Base-by-base conservation (phyloP, 2,888 invertebrate species). In the Flexamia atlantica region DNA sequence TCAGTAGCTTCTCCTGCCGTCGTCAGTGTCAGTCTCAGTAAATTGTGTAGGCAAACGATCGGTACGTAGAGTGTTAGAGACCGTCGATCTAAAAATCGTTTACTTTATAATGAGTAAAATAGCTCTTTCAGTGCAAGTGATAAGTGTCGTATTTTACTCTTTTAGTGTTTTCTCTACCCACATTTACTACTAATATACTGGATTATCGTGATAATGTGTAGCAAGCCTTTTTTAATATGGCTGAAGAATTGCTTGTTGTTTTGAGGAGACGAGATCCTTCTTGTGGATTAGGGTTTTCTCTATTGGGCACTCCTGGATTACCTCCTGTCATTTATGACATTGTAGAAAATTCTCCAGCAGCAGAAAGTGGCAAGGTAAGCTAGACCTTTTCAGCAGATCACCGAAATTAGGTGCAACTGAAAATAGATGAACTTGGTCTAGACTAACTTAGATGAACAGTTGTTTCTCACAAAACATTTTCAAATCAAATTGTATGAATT, bases 261-360 rank as follows among this genome's bases (percentile, higher is more conserved):
- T 93, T 97, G 91, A 95, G 94, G 92, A 95, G 96, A 90, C 95
- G 95, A 93, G 96, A 96, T 92, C 87, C 88, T 57, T 86, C 87
- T 42, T 87, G 86, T 86, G 97, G 97, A 90, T 96, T 97, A 90
- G 97, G 97, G 89, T 97, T 97, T 93, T 97, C 97, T 89, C 92
- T 97, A 89, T 93, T 97, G 90, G 97, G 97, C 88, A 96, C 96
- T 91, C 96, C 96, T 90, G 97, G 97, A 91, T 94, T 97, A 91
- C 97, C 97, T 90, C 97, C 97, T 90, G 96, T 97, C 90, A 97
- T 97, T 91, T 97, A 97, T 92, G 95, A 97, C 92, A 97, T 97
- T 90, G 94, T 97, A 90, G 97, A 97, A 91, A 96, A 97, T 92
- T 97, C 97, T 89, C 97, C 97, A 90, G 97, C 97, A 88, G 97